Conservation (phyloP, 1,140 invertebrate genomes). For the Microplitis mediator region DNA sequence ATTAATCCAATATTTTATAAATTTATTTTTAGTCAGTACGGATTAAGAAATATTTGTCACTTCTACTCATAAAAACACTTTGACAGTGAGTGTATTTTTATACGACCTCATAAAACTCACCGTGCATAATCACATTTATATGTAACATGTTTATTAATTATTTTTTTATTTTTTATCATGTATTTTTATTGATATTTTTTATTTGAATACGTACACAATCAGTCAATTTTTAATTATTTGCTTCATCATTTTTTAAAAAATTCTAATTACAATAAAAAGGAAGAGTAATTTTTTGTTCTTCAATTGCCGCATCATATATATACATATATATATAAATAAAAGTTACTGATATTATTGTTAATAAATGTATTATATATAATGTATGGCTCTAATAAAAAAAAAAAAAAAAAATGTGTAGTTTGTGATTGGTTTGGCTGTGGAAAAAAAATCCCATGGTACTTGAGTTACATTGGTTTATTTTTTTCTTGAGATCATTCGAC, state of each 20-base stretch:
- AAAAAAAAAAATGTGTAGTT: slow-evolving; percentile 4
- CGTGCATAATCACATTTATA: background rate
- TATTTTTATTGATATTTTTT: background rate
- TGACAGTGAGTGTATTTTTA: background rate
- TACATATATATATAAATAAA: background rate
- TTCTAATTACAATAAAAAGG: too few species aligned
- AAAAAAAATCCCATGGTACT: slow-evolving; percentile 52
- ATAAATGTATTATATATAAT: background rate
- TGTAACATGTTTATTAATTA: background rate
- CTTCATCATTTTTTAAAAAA: too few species aligned
- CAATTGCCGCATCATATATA: too few species aligned
- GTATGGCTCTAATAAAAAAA: background rate
- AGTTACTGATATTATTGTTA: background rate
- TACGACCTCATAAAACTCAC: background rate
- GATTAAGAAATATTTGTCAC: background rate
- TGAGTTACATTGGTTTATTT: slow-evolving; percentile 47
- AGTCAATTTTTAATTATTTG: too few species aligned
- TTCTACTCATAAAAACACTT: background rate
- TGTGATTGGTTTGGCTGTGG: slow-evolving; percentile 16
- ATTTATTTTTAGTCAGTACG: background rate
- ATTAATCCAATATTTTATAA: background rate
- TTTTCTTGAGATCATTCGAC: slow-evolving; percentile 43
- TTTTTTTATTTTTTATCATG: background rate
- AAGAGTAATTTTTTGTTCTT: too few species aligned
- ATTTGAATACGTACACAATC: background rate